phyloP scores from a whole-genome alignment of 2,888 invertebrate species.

The Apocheima hispidaria region DNA sequence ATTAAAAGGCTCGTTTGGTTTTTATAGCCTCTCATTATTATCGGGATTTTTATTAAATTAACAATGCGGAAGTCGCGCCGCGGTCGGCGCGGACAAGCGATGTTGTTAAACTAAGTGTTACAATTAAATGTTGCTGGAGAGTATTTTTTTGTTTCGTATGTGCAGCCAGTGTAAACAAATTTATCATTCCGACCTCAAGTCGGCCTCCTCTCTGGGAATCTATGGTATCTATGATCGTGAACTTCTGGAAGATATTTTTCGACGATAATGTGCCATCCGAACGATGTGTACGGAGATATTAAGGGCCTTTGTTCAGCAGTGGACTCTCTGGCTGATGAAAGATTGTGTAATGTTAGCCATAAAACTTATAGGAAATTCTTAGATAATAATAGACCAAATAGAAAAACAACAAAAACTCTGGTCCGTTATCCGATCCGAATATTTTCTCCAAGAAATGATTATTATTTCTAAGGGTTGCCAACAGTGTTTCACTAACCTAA shows the following conservation, averaged over 20 bases:
- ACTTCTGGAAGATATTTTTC: no score
- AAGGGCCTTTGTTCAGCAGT: no score
- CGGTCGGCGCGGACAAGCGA: not conserved
- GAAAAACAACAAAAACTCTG: not conserved
- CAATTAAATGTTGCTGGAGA: slow-evolving; percentile 2
- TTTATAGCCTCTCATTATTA: slow-evolving; percentile 60
- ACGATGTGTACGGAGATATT: no score
- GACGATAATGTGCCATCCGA: no score
- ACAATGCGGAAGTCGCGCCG: slow-evolving; percentile 43
- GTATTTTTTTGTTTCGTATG: slow-evolving; percentile 6
- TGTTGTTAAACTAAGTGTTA: slow-evolving; percentile 24
- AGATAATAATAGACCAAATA: not conserved
- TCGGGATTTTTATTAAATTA: slow-evolving; percentile 61
- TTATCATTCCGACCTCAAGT: not conserved
- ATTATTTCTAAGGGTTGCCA: not conserved
- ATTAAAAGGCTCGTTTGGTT: slow-evolving; percentile 65
- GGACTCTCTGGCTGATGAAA: no score
- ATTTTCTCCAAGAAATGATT: no score
- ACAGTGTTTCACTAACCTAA: not conserved
- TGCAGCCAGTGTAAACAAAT: not conserved
- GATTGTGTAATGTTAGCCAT: no score
- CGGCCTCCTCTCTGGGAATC: not conserved
- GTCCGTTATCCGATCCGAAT: not conserved
- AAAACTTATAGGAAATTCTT: no score
- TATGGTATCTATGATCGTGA: no score